Base-by-base conservation (phyloP, 2,113 vertebrate species). In the Bufo bufo region DNA sequence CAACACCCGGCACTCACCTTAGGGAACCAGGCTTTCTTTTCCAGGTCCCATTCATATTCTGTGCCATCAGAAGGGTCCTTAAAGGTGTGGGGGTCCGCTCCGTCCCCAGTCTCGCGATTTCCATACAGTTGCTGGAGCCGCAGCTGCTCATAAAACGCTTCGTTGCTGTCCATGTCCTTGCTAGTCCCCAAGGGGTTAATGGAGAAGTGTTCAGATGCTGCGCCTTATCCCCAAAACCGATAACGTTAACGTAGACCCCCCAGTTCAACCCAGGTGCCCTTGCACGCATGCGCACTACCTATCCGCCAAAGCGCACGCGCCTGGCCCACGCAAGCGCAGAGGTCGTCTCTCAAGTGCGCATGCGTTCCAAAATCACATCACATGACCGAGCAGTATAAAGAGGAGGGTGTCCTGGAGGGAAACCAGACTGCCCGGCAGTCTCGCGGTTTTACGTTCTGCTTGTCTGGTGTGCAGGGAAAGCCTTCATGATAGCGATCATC, bases 11-110 rank as follows among this genome's bases (percentile, higher is more conserved):
- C 66, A 49, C 92, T 17, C 94, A 99, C 97, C 95, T 98, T 99
- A 14, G 97, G 98, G 90, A 99, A 99, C 97, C 97, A 99, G 85
- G 97, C 98, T 86, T 96, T 98, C 94, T 97, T 99, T 45, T 97
- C 96, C 9, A 93, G 92, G 91, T 99, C 97, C 98, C 97, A 98
- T 92, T 99, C 97, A 61, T 98, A 98, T 14, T 95, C 96, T 0
- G 96, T 97, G 56, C 97, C 98, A 4, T 97, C 96, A 16, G 95
- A 91, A 4, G 95, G 95, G 90, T 99, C 96, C 3, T 93, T 95
- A 49, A 94, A 97, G 3, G 95, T 96, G 87, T 91, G 90, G 0
- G 95, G 91, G 89, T 97, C 96, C 0, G 91, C 92, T 6, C 91
- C 91, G 4, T 90, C 91, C 4, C 78, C 85, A 0, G 77, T 92